These are phyloP conservation scores for Abrostola triplasia DNA, from an alignment of 2,888 invertebrate species.

Conservation along the genomic window DNA sequence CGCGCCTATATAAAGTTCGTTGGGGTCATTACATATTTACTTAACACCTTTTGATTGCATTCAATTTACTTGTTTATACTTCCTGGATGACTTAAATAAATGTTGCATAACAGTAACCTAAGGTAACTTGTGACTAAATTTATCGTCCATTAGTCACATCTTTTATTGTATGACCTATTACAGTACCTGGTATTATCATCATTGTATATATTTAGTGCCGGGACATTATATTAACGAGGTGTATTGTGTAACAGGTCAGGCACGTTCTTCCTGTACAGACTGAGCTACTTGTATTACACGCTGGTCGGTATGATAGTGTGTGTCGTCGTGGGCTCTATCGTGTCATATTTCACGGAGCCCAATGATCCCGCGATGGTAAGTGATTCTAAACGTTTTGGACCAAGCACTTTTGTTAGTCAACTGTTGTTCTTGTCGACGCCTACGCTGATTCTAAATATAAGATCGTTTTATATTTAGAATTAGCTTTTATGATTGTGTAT, in stretches of 20 bases:
- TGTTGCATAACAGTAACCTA: too few relatives aligned
- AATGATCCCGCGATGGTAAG: constrained; percentile 88
- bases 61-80: too few relatives aligned
- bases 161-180: neutral
- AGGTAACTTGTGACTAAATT: neutral
- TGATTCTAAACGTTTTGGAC: constrained; percentile 34
- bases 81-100: too few relatives aligned
- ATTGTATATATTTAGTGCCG: constrained; percentile 34
- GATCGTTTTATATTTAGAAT: neutral
- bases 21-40: too few relatives aligned
- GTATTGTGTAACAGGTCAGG: constrained; percentile 78
- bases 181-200: constrained; percentile 16
- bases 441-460: constrained; percentile 18
- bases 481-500: neutral
- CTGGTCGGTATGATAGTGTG: constrained; percentile 91
- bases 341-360: constrained; percentile 91
- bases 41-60: too few relatives aligned
- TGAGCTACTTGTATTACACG: constrained; percentile 94
- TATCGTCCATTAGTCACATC: neutral
- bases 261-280: constrained; percentile 90
- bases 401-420: constrained; percentile 22
- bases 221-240: constrained; percentile 19
- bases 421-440: constrained; percentile 6
- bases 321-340: constrained; percentile 90
- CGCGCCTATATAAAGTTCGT: too few relatives aligned